Conservation (phyloP, 2,888 invertebrate species). For the Schizaphis graminum region DNA sequence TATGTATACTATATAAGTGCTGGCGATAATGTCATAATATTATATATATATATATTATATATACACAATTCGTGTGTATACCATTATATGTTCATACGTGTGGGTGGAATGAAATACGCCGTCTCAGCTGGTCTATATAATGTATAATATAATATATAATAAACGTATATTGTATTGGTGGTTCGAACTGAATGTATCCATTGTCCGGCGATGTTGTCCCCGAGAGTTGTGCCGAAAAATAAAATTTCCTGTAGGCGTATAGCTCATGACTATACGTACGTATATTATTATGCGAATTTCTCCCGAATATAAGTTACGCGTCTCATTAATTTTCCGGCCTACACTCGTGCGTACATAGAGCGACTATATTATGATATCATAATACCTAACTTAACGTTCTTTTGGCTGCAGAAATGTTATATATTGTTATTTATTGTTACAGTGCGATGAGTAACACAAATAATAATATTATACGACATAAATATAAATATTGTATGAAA, state of each 20-base stretch:
- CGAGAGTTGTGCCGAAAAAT: slow-evolving; percentile 1
- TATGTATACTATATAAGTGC: background rate
- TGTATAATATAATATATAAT: background rate
- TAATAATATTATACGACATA: background rate
- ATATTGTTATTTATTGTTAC: background rate
- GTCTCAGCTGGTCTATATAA: background rate
- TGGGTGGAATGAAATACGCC: slow-evolving; percentile 14
- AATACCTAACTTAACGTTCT: background rate
- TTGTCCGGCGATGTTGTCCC: background rate
- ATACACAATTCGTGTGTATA: background rate
- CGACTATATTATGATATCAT: background rate
- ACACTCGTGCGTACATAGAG: background rate
- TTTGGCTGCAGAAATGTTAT: background rate
- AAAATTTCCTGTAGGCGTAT: slow-evolving; percentile 31
- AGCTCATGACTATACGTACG: background rate
- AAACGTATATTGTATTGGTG: background rate
- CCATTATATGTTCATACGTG: background rate
- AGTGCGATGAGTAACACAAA: slow-evolving; percentile 13
- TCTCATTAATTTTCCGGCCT: slow-evolving; percentile 55
- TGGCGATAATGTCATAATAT: background rate
- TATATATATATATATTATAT: background rate
- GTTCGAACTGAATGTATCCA: background rate
- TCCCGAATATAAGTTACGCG: slow-evolving; percentile 15
- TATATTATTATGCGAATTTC: background rate
- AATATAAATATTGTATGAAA: background rate